A percentile compares a stretch with the other conserved stretches of the same genome.
phyloP scores from a whole-genome alignment of 2,797 vertebrate species.

The Hipposideros larvatus region DNA sequence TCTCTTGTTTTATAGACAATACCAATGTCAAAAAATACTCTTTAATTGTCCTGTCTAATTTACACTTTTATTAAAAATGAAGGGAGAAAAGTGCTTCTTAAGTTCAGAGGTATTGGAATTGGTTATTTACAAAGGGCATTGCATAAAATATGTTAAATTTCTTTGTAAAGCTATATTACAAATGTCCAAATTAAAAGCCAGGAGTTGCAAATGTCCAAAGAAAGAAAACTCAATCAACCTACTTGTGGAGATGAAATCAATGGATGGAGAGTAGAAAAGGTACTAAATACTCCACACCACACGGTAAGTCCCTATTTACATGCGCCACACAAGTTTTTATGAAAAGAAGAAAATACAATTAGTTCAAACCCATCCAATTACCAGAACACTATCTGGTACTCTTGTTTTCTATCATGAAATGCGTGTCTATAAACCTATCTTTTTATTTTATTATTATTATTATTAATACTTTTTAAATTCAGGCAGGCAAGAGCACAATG shows the following conservation, averaged over 20 bases:
- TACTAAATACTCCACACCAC: not conserved
- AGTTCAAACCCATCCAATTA: conserved; percentile 33
- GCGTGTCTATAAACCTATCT: not conserved
- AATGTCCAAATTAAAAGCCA: conserved; percentile 56
- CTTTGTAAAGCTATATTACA: not conserved
- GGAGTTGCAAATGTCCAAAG: not conserved
- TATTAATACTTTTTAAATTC: conserved; percentile 47
- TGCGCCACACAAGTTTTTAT: not conserved
- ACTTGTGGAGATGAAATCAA: conserved; percentile 6
- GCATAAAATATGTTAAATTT: conserved; percentile 26
- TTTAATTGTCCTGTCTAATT: not conserved
- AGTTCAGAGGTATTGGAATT: not conserved
- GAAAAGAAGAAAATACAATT: conserved; percentile 36
- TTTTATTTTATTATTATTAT: conserved; percentile 57
- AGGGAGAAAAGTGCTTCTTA: not conserved
- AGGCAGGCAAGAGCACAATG: conserved; percentile 38
- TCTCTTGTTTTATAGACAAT: not conserved
- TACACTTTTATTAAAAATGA: not conserved
- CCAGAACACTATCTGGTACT: not conserved
- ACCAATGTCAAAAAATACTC: not conserved
- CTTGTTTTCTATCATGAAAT: conserved; percentile 35
- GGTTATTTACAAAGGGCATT: not conserved
- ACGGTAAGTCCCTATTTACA: not conserved
- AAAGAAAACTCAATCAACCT: not conserved
- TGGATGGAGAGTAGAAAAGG: not conserved